A percentile compares a stretch with the other conserved stretches of the same genome.
These are phyloP conservation scores for Gymnosoma rotundatum DNA, from an alignment of 2,888 invertebrate species.

Conservation along the genomic window DNA sequence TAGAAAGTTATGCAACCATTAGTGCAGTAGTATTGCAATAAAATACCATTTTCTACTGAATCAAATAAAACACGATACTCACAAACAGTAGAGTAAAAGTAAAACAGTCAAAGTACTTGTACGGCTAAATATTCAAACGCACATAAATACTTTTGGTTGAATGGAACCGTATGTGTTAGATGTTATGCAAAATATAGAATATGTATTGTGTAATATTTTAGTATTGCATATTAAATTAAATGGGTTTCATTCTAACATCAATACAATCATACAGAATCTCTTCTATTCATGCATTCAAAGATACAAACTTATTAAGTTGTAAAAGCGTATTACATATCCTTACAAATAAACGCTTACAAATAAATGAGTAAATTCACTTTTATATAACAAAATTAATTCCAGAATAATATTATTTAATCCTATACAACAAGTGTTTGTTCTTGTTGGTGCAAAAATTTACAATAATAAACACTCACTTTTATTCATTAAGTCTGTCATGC, in stretches of 20 bases:
- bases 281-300: neutral
- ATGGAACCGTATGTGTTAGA: constrained; percentile 47
- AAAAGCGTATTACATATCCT: neutral
- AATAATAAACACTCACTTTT: constrained; percentile 37
- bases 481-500: constrained; percentile 14
- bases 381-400: constrained; percentile 25
- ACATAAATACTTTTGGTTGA: neutral
- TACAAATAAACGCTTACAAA: neutral
- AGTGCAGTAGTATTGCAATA: too few relatives aligned
- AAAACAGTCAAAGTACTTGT: neutral
- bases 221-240: constrained; percentile 52
- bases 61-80: constrained; percentile 46
- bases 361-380: neutral
- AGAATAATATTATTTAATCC: constrained; percentile 44
- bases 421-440: constrained; percentile 29
- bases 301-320: neutral
- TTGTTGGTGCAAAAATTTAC: constrained; percentile 30
- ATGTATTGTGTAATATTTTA: constrained; percentile 60
- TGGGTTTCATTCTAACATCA: constrained; percentile 31
- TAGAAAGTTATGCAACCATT: neutral
- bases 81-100: constrained; percentile 32
- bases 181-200: constrained; percentile 46
- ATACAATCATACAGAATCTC: neutral
- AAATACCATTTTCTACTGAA: constrained; percentile 60
- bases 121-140: constrained; percentile 18